Conservation (phyloP, 2,888 invertebrate genomes). For the Hirtodrosophila cameraria region DNA sequence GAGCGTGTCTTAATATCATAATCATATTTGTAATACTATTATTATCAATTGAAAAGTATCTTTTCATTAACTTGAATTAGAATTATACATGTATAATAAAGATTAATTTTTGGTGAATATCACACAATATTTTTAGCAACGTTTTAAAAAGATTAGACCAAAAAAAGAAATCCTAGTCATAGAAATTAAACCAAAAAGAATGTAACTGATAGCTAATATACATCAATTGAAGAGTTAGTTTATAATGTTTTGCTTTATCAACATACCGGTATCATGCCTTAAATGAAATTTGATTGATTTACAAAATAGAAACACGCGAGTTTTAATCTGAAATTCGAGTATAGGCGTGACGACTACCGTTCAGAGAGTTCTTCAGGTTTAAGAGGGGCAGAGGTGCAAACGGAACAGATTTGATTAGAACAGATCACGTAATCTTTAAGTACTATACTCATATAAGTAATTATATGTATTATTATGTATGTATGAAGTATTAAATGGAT, state of each 20-base stretch:
- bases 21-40: too few relatives aligned
- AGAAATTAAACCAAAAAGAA: not conserved
- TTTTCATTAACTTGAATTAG: too few relatives aligned
- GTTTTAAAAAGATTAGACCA: conserved; percentile 17
- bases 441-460: not conserved
- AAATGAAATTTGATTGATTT: conserved; percentile 58
- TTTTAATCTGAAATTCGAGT: conserved; percentile 50
- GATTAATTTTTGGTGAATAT: conserved; percentile 1
- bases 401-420: conserved; percentile 54
- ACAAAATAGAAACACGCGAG: conserved; percentile 58
- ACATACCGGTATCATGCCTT: conserved; percentile 12
- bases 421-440: conserved; percentile 46
- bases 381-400: conserved; percentile 57
- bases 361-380: conserved; percentile 37
- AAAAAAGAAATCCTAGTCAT: not conserved
- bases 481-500: conserved; percentile 3
- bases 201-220: conserved; percentile 9
- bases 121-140: not conserved
- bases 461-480: too few relatives aligned
- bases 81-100: too few relatives aligned
- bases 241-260: conserved; percentile 2
- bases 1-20: too few relatives aligned
- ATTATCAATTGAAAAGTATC: too few relatives aligned
- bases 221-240: conserved; percentile 7
- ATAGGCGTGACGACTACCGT: conserved; percentile 28